These are phyloP conservation scores for Petaurus breviceps DNA, from an alignment of 2,113 vertebrate species.

Conservation along the genomic window DNA sequence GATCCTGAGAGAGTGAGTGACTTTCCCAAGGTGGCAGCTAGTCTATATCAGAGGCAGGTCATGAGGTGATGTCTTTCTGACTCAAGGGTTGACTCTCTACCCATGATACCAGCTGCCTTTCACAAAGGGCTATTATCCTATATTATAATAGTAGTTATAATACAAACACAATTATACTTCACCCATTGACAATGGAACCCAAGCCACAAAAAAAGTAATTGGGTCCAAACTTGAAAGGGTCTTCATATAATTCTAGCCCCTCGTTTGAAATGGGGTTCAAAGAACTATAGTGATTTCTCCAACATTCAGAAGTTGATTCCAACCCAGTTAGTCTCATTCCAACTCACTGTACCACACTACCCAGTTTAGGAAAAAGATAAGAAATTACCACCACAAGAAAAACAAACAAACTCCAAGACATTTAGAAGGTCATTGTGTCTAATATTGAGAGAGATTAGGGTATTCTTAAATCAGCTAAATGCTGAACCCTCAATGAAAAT, in stretches of 20 bases:
- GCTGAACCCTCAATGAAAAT: conserved; percentile 73
- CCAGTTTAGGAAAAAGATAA: not conserved
- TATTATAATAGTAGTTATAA: not conserved
- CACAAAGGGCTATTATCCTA: not conserved
- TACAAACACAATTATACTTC: not conserved
- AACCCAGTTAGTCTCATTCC: not conserved
- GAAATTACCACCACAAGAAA: not conserved
- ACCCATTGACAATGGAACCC: not conserved
- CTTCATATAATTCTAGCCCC: not conserved
- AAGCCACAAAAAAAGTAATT: not conserved
- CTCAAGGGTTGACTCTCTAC: not conserved
- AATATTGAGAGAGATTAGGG: conserved; percentile 62
- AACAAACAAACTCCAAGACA: not conserved
- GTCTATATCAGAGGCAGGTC: not conserved
- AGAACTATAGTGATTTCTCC: not conserved
- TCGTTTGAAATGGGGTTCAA: not conserved
- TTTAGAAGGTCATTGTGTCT: conserved; percentile 72
- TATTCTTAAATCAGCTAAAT: conserved; percentile 76
- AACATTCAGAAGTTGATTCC: not conserved
- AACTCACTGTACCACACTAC: not conserved
- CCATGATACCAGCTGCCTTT: not conserved
- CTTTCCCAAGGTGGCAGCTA: not conserved
- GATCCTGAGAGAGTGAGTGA: not conserved
- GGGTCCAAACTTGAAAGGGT: not conserved
- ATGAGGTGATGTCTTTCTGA: not conserved